Conservation (phyloP, 2,797 vertebrate species). For the Urocyon cinereoargenteus region DNA sequence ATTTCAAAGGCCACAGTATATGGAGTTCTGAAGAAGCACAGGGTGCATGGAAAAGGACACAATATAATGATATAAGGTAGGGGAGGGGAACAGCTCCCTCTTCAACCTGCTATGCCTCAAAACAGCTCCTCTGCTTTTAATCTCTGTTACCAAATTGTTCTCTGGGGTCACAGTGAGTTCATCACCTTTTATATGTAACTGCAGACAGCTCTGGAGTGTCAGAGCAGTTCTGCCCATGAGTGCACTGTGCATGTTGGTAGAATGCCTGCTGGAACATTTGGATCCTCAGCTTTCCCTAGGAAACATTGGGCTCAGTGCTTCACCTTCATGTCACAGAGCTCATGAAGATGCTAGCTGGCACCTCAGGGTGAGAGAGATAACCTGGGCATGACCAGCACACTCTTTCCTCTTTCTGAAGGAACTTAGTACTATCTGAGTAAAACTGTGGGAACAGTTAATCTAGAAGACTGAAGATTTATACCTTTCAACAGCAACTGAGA, state of each 20-base stretch:
- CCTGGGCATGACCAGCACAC: background rate
- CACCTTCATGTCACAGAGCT: background rate
- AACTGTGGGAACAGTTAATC: background rate
- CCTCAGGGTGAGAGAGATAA: too few relatives aligned
- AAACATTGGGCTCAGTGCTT: accelerated
- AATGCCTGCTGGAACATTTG: background rate
- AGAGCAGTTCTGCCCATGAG: accelerated
- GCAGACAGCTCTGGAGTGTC: background rate
- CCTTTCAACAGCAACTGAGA: background rate
- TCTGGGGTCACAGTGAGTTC: background rate
- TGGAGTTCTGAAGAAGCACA: background rate
- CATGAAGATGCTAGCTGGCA: background rate
- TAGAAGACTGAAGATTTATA: background rate
- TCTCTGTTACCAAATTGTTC: background rate
- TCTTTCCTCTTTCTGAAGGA: background rate
- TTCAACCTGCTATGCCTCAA: background rate
- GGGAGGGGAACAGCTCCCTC: background rate
- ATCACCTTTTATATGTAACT: background rate
- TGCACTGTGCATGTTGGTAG: accelerated
- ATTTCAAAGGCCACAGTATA: background rate
- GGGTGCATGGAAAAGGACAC: background rate
- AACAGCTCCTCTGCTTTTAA: background rate
- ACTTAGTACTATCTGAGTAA: background rate
- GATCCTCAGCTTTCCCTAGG: background rate
- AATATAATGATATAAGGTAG: background rate